Evolutionary conservation across 2,113 vertebrate species (phyloP), one percentile per base, ranked within the genome.

Genomic region (Ascaphus truei): DNA sequence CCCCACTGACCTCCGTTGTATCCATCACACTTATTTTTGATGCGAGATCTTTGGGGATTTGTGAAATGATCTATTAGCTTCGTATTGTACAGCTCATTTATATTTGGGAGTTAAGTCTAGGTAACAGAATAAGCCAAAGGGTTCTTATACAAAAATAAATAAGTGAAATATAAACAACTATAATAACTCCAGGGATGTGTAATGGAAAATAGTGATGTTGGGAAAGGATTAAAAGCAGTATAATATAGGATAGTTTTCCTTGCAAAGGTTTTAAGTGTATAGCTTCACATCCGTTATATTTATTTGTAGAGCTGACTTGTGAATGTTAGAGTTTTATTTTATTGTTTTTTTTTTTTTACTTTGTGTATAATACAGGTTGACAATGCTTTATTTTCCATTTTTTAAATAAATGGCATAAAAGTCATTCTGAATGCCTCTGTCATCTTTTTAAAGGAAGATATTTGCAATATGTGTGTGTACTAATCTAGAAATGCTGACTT

Each of bases 361-460:
- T 88, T 90, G 88, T 91, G 78, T 80, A 67, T 78, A 90, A 79
- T 80, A 67, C 79, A 90, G 84, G 80, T 87, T 87, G 82, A 86
- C 74, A 80, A 77, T 86, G 80, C 80, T 89, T 89, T 86, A 59
- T 50, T 55, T 55, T 55, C 10, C n/a, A 5, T 16, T 55, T 80
- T 85, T 80, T 76, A 79, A 91, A 90, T 91, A 90, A 92, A 91
- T 90, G 85, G 85, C 77, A 85, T 80, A 84, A 87, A 85, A 83
- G 79, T 84, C 73, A 86, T 82, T 85, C 73, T 83, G 71, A 88
- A 85, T 76, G 90, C 80, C 88, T 91, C 80, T 91, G 90, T 92
- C 90, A 90, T 91, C 90, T 89, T 92, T 92, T 90, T 75, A 80
- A 79, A 84, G 80, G 78, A 84, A 84, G 71, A 62, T 68, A 62